Evolutionary conservation across 2,888 invertebrate species (phyloP).

Genomic region (Machimus rusticus): DNA sequence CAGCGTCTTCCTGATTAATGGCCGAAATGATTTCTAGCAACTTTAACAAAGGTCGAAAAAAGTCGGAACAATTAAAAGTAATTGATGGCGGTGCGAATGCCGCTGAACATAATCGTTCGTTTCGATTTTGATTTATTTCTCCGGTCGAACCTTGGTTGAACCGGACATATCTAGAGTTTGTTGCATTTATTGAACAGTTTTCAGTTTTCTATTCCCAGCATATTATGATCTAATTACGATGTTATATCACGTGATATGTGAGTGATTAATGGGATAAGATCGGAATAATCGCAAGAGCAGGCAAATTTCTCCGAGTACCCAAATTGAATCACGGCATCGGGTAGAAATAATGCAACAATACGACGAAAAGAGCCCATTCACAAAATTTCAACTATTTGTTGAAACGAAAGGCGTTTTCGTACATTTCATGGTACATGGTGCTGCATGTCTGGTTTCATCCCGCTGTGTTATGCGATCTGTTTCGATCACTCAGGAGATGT

Average conservation of each 20-base stretch:
- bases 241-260: neutral
- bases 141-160: neutral
- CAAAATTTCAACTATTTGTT: neutral
- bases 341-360: neutral
- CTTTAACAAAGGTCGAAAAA: neutral
- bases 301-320: neutral
- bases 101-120: neutral
- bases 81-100: neutral
- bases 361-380: neutral
- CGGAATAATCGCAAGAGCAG: neutral
- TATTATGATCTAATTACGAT: neutral
- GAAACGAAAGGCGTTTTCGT: neutral
- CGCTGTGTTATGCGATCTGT: neutral
- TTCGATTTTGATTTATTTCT: neutral
- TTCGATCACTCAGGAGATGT: neutral
- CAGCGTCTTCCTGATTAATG: neutral
- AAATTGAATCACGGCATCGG: neutral
- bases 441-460: neutral
- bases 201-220: neutral
- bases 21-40: neutral
- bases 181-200: neutral
- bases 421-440: neutral
- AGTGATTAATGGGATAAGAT: neutral
- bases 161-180: neutral
- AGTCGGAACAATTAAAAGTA: neutral